Evolutionary conservation across 2,888 invertebrate species (phyloP), one percentile per base, ranked within the genome.

Genomic region (Trichogramma evanescens): DNA sequence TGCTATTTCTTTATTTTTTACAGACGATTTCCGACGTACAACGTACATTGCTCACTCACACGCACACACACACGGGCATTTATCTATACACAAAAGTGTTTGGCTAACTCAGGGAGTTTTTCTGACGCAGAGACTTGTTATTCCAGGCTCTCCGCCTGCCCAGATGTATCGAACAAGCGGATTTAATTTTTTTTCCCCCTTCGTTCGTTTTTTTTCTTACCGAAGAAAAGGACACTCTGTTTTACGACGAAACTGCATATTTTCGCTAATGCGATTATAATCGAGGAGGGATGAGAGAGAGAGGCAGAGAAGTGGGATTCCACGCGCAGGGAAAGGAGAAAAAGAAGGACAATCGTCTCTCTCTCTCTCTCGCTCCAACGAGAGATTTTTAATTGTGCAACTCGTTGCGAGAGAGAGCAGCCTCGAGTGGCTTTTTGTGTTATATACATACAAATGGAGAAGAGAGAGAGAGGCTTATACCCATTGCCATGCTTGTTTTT

Each of bases 211-310:
- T 50, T 57, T 59, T 13, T 41, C n/a, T n/a, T 38, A 41, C 4
- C 40, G 5, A 9, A 26, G 26, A 26, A 26, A 26, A 26, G 26
- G 26, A 26, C 26, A 26, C 26, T 26, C 26, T 26, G 26, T 26
- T 26, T 26, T 26, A 26, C 26, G 26, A 9, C 13, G 50, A 44
- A 54, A 50, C 42, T 50, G 57, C 50, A 54, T 50, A 57, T 5
- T 44, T 26, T 50, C 13, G 54, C 54, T 59, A 59, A 63, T 63
- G 54, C 57, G 63, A 59, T 59, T 63, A 59, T 59, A 63, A 63
- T 63, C 54, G 55, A 9, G 41, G n/a, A 50, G 26, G 26, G 26
- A 26, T 26, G 26, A 46, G 51, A 10, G 40, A 40, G 5, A 40
- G 46, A 42, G 39, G 9, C 6, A 43, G 10, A 49, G 45, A 48